A percentile compares a stretch with the other conserved stretches of the same genome.
phyloP scores from a whole-genome alignment of 2,888 invertebrate genomes.

The Sthenelais limicola region DNA sequence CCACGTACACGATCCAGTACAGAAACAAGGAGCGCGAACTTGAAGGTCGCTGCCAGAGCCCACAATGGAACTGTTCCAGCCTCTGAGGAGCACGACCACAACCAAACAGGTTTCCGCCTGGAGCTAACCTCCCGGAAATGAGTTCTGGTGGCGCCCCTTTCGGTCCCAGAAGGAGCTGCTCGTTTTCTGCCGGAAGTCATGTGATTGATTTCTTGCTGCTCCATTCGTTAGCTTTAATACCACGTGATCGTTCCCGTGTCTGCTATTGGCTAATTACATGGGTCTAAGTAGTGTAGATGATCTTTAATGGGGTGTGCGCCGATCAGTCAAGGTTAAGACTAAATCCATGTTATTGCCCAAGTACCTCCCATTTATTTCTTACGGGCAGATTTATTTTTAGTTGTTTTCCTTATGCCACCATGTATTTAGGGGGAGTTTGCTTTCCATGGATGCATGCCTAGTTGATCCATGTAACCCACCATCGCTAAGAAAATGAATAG shows the following conservation, averaged over 20 bases:
- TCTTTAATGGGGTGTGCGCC: no score
- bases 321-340: no score
- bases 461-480: no score
- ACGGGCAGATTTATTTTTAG: no score
- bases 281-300: not conserved
- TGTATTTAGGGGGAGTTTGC: no score
- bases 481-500: no score
- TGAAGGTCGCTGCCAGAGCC: not conserved
- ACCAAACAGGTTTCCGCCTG: slow-evolving; percentile 6
- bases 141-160: slow-evolving; percentile 19
- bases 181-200: slow-evolving; percentile 15
- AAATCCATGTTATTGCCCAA: no score
- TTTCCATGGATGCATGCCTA: no score
- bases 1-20: no score
- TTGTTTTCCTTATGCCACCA: no score
- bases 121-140: slow-evolving; percentile 10
- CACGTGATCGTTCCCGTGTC: slow-evolving; percentile 14
- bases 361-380: no score
- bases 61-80: slow-evolving; percentile 12
- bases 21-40: no score
- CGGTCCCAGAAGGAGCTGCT: slow-evolving; percentile 9
- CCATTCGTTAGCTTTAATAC: slow-evolving; percentile 8
- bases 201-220: slow-evolving; percentile 17
- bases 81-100: slow-evolving; percentile 6
- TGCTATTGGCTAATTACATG: slow-evolving; percentile 4